Conservation (phyloP, 2,113 vertebrate genomes). For the Ceuthmochares aereus region DNA sequence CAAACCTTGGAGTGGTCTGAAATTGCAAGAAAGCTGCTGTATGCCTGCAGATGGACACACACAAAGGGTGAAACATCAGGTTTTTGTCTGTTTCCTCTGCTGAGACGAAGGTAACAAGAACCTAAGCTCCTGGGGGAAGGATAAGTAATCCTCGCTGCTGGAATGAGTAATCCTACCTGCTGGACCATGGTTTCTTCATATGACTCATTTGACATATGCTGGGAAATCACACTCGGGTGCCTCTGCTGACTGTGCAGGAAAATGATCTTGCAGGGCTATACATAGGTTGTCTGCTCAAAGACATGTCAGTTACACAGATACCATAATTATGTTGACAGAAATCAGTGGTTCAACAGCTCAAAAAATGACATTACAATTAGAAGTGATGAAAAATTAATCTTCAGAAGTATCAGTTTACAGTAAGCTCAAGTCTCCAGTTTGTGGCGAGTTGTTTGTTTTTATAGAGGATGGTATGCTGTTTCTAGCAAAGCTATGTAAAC, state of each 20-base stretch:
- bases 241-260: constrained; percentile 6
- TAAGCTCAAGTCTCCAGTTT: neutral
- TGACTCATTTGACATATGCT: neutral
- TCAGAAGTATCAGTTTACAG: neutral
- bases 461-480: neutral
- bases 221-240: neutral
- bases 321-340: neutral
- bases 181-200: neutral
- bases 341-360: neutral
- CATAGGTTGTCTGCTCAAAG: neutral
- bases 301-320: neutral
- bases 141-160: neutral
- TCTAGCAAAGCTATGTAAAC: neutral
- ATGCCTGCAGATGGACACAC: neutral
- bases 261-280: neutral
- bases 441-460: neutral
- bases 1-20: neutral
- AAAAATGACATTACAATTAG: rapidly evolving
- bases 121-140: neutral
- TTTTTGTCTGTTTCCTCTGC: neutral
- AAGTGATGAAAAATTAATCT: neutral
- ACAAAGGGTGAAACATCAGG: neutral
- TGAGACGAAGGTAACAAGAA: neutral
- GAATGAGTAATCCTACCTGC: neutral
- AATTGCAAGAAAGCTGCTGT: neutral